Base-by-base conservation (phyloP, 2,888 invertebrate species). In the Brachycybe producta region DNA sequence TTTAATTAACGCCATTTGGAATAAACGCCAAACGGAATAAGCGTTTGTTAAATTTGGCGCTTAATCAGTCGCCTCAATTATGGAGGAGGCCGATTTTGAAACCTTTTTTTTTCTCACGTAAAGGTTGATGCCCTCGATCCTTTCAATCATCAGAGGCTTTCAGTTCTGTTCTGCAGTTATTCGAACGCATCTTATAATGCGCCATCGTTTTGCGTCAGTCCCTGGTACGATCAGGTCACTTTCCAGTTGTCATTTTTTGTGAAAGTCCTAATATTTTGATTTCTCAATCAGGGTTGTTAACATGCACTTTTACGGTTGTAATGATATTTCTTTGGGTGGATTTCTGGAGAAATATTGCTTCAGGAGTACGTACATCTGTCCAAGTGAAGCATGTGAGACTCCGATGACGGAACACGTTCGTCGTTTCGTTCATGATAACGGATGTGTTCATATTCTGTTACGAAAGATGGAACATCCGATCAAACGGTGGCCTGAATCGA, bases 291-390 rank as follows among this genome's bases (percentile, higher is more conserved):
- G 83, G 81, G 78, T 87, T 48, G 83, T 88, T 0, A 79, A 79
- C 49, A 97, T 98, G 91, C 84, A 88, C 62, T 85, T 92, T 71
- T 98, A 98, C 67, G 91, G 91, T 0, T 76, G 80, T 21, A 87
- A 92, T 64, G 98, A 98, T 67, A 91, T 97, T 59, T 84, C 94
- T 1, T 70, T 98, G 39, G 97, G 95, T 30, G 83, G 83, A 55
- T 98, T 97, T 64, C 72, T 98, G 39, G 86, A 92, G 64, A 77
- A 84, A 52, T 94, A 92, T 65, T 95, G 94, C 66, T 86, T 94
- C 66, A 69, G 70, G 52, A 63, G 66, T 44, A 61, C 64, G 8
- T 73, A 73, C 60, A 61, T 62, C 13, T 74, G 73, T 57, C 69
- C 72, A 1, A 67, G 65, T 47, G 61, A 62, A 19, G 74, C 75